These are phyloP conservation scores for Poicephalus meyeri DNA, from an alignment of 2,113 vertebrate species.

Conservation along the genomic window DNA sequence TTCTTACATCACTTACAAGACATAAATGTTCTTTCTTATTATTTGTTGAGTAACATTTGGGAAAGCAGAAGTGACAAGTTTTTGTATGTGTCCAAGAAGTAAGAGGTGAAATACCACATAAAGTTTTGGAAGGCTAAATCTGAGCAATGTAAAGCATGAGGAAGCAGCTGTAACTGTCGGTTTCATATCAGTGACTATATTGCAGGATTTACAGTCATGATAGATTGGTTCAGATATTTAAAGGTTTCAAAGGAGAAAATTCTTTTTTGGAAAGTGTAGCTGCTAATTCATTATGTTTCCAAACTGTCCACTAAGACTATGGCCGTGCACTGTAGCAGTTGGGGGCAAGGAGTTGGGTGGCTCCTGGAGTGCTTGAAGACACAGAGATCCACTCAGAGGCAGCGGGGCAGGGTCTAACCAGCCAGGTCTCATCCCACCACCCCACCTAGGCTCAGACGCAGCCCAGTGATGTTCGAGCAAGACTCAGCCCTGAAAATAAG, in stretches of 20 bases:
- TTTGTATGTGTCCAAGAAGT: neutral
- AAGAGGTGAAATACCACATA: neutral
- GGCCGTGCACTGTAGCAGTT: neutral
- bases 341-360: neutral
- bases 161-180: neutral
- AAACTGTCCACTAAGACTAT: neutral
- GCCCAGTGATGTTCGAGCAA: neutral
- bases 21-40: neutral
- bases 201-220: neutral
- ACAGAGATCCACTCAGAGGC: neutral
- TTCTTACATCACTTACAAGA: neutral
- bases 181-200: neutral
- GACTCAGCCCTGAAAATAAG: neutral
- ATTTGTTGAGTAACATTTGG: neutral
- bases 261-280: neutral
- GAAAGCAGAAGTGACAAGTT: neutral
- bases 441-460: neutral
- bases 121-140: neutral
- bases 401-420: neutral
- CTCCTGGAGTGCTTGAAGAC: neutral
- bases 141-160: neutral
- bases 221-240: neutral
- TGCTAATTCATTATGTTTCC: neutral
- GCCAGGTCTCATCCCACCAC: neutral
- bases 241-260: neutral